These are phyloP conservation scores for Radopholus similis DNA, from an alignment of 1,140 invertebrate species.

Conservation along the genomic window DNA sequence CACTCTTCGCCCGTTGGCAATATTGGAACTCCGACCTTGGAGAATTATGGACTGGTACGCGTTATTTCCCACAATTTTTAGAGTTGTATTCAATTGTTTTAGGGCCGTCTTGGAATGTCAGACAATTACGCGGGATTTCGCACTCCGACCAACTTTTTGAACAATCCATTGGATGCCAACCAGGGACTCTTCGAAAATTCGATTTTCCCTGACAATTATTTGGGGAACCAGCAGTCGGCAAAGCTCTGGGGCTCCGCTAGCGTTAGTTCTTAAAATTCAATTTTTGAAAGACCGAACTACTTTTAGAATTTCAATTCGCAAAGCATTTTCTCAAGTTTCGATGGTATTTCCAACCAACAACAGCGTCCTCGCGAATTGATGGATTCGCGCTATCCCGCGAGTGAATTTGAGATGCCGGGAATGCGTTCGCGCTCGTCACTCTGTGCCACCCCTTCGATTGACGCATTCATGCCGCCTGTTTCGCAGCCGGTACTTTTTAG, in stretches of 20 bases:
- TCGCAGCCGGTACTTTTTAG: neutral
- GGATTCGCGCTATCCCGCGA: conserved; percentile 7
- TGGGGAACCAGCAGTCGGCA: conserved; percentile 18
- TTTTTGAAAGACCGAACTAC: too few species aligned
- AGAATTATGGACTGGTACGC: neutral
- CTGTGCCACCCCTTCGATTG: conserved; percentile 27
- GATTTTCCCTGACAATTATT: conserved; percentile 22
- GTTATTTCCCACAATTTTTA: neutral
- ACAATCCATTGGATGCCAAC: conserved; percentile 5
- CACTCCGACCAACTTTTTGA: conserved; percentile 2
- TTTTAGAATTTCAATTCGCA: conserved; percentile 1
- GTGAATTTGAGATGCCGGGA: neutral
- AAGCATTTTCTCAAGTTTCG: conserved; percentile 7
- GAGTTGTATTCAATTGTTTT: neutral
- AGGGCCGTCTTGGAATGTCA: conserved; percentile 14
- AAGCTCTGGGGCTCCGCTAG: conserved; percentile 28
- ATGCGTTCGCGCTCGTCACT: conserved; percentile 32
- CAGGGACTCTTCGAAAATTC: neutral
- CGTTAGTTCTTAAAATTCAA: neutral
- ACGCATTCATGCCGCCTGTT: conserved; percentile 7
- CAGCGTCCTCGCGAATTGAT: conserved; percentile 7
- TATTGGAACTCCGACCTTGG: neutral
- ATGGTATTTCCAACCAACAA: neutral
- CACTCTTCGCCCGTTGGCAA: conserved; percentile 6
- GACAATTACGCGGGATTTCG: neutral